These are phyloP conservation scores for Anodontia alba DNA, from an alignment of 2,888 invertebrate species.

Conservation along the genomic window DNA sequence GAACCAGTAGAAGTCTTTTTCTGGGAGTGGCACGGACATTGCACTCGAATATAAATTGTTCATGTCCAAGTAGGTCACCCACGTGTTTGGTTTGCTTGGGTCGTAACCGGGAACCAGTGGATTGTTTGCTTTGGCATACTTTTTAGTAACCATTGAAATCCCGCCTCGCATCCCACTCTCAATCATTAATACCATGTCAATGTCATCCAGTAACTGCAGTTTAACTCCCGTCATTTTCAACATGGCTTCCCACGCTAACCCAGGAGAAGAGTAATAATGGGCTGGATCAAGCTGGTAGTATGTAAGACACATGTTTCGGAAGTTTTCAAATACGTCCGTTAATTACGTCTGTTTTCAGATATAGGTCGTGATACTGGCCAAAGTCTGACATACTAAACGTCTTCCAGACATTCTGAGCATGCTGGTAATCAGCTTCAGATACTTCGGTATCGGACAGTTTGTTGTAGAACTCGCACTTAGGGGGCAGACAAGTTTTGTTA, in stretches of 20 bases:
- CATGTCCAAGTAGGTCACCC: slow-evolving; percentile 17
- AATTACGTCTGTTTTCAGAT: slow-evolving; percentile 36
- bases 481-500: slow-evolving; percentile 9
- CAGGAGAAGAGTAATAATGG: slow-evolving; percentile 72
- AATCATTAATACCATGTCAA: slow-evolving; percentile 68
- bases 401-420: slow-evolving; percentile 43
- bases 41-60: slow-evolving; percentile 52
- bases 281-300: slow-evolving; percentile 73
- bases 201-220: slow-evolving; percentile 72
- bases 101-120: slow-evolving; percentile 58
- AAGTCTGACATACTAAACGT: slow-evolving; percentile 49
- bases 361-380: slow-evolving; percentile 24
- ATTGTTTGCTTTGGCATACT: slow-evolving; percentile 74
- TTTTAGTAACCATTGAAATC: slow-evolving; percentile 58
- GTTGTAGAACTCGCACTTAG: neutral
- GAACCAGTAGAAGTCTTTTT: slow-evolving; percentile 53
- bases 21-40: slow-evolving; percentile 69
- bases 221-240: slow-evolving; percentile 70
- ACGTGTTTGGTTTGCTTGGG: slow-evolving; percentile 43
- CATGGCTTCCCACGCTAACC: slow-evolving; percentile 77
- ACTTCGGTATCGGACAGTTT: neutral
- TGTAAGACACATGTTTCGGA: slow-evolving; percentile 66
- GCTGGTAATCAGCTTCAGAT: neutral
- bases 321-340: slow-evolving; percentile 79
- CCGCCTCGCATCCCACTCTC: slow-evolving; percentile 57